Base-by-base conservation (phyloP, 2,113 vertebrate species). In the Penelope pileata region DNA sequence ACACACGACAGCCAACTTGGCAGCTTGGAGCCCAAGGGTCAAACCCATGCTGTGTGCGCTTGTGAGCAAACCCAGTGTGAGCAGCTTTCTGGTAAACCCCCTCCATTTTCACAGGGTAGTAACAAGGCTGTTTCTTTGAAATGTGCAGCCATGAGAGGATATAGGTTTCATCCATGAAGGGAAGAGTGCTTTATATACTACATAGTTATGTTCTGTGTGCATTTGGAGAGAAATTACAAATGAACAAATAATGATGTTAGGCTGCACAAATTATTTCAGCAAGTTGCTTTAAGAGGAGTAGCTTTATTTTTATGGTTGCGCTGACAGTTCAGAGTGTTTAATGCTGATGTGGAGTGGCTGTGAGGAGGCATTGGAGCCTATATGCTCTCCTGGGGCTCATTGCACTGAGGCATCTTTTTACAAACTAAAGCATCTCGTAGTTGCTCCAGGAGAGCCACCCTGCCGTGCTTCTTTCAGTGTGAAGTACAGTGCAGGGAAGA, bases 331-430 rank as follows among this genome's bases (percentile, higher is more conserved):
- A 5, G 48, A 72, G 58, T 68, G 38, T 86, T 84, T 59, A 43
- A 48, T 66, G 68, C n/a, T 78, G 63, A 21, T 48, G 42, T 73
- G 83, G 50, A 86, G 38, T 3, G 12, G 29, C 32, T 82, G 15
- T 48, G 74, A 92, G 66, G n/a, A 87, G 81, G 29, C 15, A 21
- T 4, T 1, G 5, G 7, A 45, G 40, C 10, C 26, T 22, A 77
- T 2, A 3, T 7, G 40, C 12, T 81, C 30, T 27, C 62, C 47
- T 45, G 67, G 50, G 43, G 75, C 62, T 87, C 0, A 0, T 29
- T 72, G 38, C n/a, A n/a, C 53, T 34, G 43, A 79, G 81, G 62
- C 47, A 43, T 21, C 6, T 66, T 68, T 56, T 10, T 50, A 75
- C 11, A 74, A 22, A 36, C 12, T 58, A 32, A 66, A 94, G 30